These are phyloP conservation scores for Acleris emargana DNA, from an alignment of 2,888 invertebrate species.

Conservation along the genomic window DNA sequence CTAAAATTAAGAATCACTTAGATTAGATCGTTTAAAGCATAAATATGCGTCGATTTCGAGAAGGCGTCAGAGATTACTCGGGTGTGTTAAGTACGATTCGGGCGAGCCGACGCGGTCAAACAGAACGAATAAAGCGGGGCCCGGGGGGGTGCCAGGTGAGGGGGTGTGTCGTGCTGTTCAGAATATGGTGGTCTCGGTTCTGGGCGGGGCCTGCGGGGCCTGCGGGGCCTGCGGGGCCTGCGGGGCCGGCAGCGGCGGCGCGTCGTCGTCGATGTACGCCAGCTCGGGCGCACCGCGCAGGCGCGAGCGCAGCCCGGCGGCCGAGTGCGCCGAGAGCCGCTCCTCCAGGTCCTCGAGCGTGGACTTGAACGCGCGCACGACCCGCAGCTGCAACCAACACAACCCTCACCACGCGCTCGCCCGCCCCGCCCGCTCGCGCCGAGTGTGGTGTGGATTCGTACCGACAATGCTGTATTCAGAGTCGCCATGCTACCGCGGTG, in stretches of 20 bases:
- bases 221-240: no score
- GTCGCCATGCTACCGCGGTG: constrained; percentile 41
- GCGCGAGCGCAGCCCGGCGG: constrained; percentile 95
- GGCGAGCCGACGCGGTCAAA: constrained; percentile 44
- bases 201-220: constrained; percentile 45
- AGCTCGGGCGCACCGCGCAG: constrained; percentile 89
- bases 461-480: constrained; percentile 65
- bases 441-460: constrained; percentile 78
- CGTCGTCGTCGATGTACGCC: constrained; percentile 91
- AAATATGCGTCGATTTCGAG: constrained; percentile 47
- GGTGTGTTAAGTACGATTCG: constrained; percentile 62
- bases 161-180: constrained; percentile 47
- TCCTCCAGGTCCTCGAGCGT: constrained; percentile 99
- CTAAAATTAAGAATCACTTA: constrained; percentile 56
- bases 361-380: constrained; percentile 99
- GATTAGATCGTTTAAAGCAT: constrained; percentile 43
- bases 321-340: constrained; percentile 98
- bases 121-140: constrained; percentile 39
- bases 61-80: constrained; percentile 50
- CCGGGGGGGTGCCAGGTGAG: constrained; percentile 43
- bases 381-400: constrained; percentile 97
- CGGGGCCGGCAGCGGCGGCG: constrained; percentile 56
- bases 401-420: constrained; percentile 70
- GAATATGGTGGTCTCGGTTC: constrained; percentile 77
- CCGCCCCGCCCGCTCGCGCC: constrained; percentile 56